A percentile compares a stretch with the other conserved stretches of the same genome.
Conservation (phyloP, 2,113 vertebrate species). For the Romanogobio albipinnatus region DNA sequence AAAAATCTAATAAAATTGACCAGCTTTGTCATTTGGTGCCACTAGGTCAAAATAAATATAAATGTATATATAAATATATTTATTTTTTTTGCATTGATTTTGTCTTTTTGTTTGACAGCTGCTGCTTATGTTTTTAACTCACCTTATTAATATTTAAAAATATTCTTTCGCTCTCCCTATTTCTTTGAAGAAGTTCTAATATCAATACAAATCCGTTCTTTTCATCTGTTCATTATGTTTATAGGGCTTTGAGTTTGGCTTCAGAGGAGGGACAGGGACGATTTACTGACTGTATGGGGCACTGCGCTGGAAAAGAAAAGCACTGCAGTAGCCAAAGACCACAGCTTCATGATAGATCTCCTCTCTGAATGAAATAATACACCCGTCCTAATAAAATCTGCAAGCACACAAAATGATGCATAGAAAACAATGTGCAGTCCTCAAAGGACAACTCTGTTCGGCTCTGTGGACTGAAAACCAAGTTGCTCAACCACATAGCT, state of each 20-base stretch:
- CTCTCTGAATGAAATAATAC: slow-evolving; percentile 33
- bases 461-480: neutral
- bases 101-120: neutral
- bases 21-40: neutral
- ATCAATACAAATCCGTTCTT: slow-evolving; percentile 4
- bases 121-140: neutral
- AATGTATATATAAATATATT: too few relatives aligned
- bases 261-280: slow-evolving; percentile 25
- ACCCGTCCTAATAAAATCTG: slow-evolving; percentile 29
- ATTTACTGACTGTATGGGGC: slow-evolving; percentile 45
- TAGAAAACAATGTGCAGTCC: slow-evolving; percentile 3
- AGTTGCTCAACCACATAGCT: neutral
- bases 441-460: neutral
- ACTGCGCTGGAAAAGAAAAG: slow-evolving; percentile 48
- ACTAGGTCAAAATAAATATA: neutral
- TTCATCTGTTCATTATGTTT: slow-evolving; percentile 38
- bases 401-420: slow-evolving; percentile 16
- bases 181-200: slow-evolving; percentile 21
- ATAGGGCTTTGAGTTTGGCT: slow-evolving; percentile 46
- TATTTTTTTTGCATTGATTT: neutral
- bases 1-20: neutral
- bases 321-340: slow-evolving; percentile 44
- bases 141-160: neutral
- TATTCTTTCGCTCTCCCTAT: neutral
- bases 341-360: slow-evolving; percentile 37